A percentile compares a stretch with the other conserved stretches of the same genome.
These are phyloP conservation scores for Cercocebus atys DNA, from an alignment of 2,113 vertebrate species.

Conservation along the genomic window DNA sequence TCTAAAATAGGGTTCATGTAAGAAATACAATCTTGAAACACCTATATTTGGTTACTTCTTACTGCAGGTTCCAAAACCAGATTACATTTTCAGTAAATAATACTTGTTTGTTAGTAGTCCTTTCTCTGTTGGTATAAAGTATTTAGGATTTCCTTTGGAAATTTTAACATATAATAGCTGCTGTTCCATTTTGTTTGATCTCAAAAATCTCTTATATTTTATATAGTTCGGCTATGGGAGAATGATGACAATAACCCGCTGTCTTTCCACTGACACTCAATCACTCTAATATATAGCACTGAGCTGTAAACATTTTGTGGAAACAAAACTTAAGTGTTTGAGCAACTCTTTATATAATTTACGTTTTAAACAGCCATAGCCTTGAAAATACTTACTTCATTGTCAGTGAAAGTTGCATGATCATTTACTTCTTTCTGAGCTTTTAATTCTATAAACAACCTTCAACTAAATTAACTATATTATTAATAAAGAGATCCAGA, in stretches of 20 bases:
- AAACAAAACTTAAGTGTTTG: not conserved
- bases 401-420: not conserved
- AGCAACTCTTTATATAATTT: not conserved
- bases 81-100: constrained; percentile 3
- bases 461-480: not conserved
- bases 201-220: not conserved
- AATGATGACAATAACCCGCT: not conserved
- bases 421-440: not conserved
- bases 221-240: not conserved
- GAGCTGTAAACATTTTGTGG: not conserved
- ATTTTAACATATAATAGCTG: not conserved
- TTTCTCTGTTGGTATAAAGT: not conserved
- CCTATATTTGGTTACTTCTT: not conserved
- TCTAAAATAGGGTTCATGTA: not conserved
- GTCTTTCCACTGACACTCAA: not conserved
- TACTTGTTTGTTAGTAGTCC: not conserved
- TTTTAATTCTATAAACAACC: not conserved
- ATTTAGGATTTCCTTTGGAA: not conserved
- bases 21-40: not conserved
- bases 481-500: not conserved
- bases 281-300: not conserved
- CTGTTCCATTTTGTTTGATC: not conserved
- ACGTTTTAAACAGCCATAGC: not conserved
- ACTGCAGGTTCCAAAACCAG: not conserved
- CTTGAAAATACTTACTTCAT: not conserved